Evolutionary conservation across 1,140 invertebrate species (phyloP).

Genomic region (Drosophila prosaltans): DNA sequence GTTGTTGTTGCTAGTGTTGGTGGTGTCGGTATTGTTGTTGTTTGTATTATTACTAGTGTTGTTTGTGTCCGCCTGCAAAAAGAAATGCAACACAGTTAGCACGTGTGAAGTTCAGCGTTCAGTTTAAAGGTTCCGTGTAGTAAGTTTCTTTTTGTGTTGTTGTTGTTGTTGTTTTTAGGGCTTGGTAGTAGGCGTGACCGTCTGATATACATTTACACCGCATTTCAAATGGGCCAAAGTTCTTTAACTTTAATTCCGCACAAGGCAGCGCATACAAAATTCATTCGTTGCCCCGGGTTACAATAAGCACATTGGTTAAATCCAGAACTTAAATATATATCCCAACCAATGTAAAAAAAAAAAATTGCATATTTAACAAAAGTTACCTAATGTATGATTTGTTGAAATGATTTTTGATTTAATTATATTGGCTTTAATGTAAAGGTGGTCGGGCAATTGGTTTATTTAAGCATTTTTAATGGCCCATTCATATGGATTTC

Average conservation of each 20-base stretch:
- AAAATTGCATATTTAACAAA: too few relatives aligned
- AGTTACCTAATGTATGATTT: too few relatives aligned
- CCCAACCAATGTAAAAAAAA: too few relatives aligned
- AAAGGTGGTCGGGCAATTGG: too few relatives aligned
- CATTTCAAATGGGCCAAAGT: slow-evolving; percentile 63
- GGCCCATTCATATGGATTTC: neutral
- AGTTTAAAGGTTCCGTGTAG: slow-evolving; percentile 7
- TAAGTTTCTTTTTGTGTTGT: too few relatives aligned
- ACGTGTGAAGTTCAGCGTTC: slow-evolving; percentile 65
- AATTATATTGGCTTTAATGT: too few relatives aligned
- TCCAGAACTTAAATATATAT: too few relatives aligned
- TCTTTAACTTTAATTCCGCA: slow-evolving; percentile 41
- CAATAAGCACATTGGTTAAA: neutral
- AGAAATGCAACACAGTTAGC: slow-evolving; percentile 38
- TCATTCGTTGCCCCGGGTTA: slow-evolving; percentile 44
- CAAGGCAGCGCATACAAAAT: slow-evolving; percentile 46
- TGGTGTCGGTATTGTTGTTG: too few relatives aligned
- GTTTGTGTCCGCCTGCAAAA: slow-evolving; percentile 34
- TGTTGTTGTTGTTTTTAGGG: neutral
- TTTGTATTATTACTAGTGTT: slow-evolving; percentile 29
- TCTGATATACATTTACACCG: slow-evolving; percentile 53
- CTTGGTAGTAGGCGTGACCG: slow-evolving; percentile 31
- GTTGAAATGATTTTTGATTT: too few relatives aligned
- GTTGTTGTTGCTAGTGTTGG: too few relatives aligned
- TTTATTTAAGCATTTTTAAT: neutral